Evolutionary conservation across 2,113 vertebrate species (phyloP).

Genomic region (Empidonax traillii): DNA sequence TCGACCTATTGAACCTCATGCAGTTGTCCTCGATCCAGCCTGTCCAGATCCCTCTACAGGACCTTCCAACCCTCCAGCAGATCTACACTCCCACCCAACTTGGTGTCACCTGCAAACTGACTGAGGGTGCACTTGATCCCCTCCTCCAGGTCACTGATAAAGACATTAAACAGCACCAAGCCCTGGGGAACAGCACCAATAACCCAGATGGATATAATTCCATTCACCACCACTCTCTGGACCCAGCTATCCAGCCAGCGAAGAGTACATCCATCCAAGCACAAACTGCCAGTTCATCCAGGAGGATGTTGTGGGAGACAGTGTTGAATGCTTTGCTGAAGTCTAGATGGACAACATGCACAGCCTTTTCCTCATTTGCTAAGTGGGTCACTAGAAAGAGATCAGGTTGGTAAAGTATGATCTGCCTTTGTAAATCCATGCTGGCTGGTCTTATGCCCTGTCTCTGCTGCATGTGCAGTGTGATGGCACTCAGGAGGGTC

Average conservation of each 20-base stretch:
- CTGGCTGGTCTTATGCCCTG: background rate
- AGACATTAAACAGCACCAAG: background rate
- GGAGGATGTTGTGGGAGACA: background rate
- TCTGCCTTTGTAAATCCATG: background rate
- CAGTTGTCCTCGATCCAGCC: background rate
- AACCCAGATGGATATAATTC: background rate
- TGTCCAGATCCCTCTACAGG: background rate
- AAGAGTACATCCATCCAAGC: background rate
- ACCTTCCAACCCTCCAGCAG: background rate
- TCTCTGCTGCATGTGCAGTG: background rate
- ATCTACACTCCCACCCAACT: background rate
- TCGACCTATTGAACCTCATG: background rate
- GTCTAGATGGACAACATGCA: background rate
- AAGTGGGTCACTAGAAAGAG: background rate
- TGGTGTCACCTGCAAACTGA: background rate
- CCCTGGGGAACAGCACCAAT: background rate
- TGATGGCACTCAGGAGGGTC: background rate
- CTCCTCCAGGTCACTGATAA: background rate
- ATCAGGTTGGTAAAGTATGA: background rate
- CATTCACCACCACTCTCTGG: background rate
- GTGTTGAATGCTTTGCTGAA: background rate
- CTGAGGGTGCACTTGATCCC: background rate
- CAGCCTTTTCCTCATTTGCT: background rate
- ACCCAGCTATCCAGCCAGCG: background rate
- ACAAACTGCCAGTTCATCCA: background rate